Base-by-base conservation (phyloP, 2,113 vertebrate species). In the Loxodonta africana region DNA sequence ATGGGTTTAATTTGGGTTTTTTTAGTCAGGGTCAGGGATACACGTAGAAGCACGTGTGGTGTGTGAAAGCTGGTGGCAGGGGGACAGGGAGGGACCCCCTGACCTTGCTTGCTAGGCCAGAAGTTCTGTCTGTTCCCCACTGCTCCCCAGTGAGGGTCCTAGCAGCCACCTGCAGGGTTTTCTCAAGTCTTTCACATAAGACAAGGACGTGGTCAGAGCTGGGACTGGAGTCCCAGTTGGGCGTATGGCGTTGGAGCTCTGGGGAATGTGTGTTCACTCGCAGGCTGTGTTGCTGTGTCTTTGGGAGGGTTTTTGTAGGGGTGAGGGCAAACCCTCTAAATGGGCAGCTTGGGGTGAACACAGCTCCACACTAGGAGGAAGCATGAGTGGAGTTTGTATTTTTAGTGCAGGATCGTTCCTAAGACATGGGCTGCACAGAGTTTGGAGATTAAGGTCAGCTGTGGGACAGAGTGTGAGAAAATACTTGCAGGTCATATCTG, bases 31-130 rank as follows among this genome's bases (percentile, higher is more conserved):
- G 69, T 73, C 18, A 71, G 9, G 63, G 41, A 44, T 28, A 65
- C 28, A 6, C 37, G 37, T 33, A 51, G 73, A 67, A 80, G 41
- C 11, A 7, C 2, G 2, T n/a, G 48, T 81, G 65, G 1, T 33
- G 4, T 12, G 4, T 48, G 57, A 8, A 23, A 46, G 73, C 37
- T 0, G 0, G 33, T 14, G 33, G 74, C 80, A 18, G 1, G 33
- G 20, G 23, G 57, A 23, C 37, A 46, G 20, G 23, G n/a, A 76
- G 10, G 15, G 9, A 21, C 6, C 20, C 62, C 30, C 77, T 20
- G 60, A 21, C 51, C 51, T 60, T 76, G 33, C 28, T 90, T 74
- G 73, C 51, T 44, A 74, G 51, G 73, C 74, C 44, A 44, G 37
- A 82, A 41, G 53, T 30, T 44, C 78, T 51, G 6, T 33, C 6